These are phyloP conservation scores for Limonius californicus DNA, from an alignment of 1,140 invertebrate species.

Conservation along the genomic window DNA sequence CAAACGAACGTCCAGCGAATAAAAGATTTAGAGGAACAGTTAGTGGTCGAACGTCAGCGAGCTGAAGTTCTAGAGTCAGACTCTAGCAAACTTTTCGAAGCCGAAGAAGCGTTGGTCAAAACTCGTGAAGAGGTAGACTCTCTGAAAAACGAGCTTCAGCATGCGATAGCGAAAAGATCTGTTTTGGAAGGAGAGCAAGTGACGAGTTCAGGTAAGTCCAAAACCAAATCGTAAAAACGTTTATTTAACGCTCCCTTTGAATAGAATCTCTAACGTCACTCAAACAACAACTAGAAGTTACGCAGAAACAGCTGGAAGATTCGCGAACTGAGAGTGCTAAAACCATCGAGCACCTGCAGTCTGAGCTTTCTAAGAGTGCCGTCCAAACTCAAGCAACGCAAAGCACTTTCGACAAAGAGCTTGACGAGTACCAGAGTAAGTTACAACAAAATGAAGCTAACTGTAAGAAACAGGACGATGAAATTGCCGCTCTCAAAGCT, in stretches of 20 bases:
- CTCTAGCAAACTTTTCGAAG: conserved; percentile 54
- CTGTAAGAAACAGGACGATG: conserved; percentile 41
- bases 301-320: too few species aligned
- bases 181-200: neutral
- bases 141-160: conserved; percentile 31
- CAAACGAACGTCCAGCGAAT: conserved; percentile 52
- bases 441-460: conserved; percentile 27
- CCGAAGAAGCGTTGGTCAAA: conserved; percentile 52
- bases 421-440: conserved; percentile 21
- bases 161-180: conserved; percentile 6
- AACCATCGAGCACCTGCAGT: too few species aligned
- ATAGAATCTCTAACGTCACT: too few species aligned
- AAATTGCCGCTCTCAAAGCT: conserved; percentile 48
- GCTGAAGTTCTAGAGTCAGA: conserved; percentile 51
- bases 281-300: too few species aligned
- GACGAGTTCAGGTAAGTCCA: neutral
- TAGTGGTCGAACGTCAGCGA: conserved; percentile 50
- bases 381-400: too few species aligned
- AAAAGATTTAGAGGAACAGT: conserved; percentile 52
- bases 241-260: neutral
- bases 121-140: conserved; percentile 45
- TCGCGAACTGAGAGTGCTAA: too few species aligned
- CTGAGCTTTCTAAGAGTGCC: too few species aligned
- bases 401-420: conserved; percentile 13
- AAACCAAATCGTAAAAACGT: too few species aligned